These are phyloP conservation scores for Macrostomum lignano DNA, from an alignment of 1,140 invertebrate species.

Conservation along the genomic window DNA sequence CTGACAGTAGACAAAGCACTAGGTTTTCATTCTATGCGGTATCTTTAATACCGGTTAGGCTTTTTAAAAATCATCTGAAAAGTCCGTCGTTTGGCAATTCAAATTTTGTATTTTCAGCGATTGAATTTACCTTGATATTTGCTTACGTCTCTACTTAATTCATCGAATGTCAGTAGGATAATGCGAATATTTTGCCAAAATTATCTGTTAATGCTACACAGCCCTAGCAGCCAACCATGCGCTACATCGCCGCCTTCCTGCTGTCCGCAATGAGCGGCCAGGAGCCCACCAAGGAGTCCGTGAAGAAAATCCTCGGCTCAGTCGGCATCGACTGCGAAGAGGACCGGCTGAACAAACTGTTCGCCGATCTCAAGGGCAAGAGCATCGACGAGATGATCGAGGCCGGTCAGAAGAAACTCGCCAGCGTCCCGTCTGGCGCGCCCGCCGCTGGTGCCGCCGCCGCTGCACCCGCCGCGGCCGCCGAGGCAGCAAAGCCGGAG, in stretches of 20 bases:
- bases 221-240: too few relatives aligned
- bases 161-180: too few relatives aligned
- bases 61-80: too few relatives aligned
- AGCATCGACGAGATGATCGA: constrained; percentile 55
- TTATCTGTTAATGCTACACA: too few relatives aligned
- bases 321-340: constrained; percentile 70
- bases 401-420: constrained; percentile 32
- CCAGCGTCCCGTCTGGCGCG: constrained; percentile 11
- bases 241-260: constrained; percentile 95
- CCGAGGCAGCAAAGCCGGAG: constrained; percentile 20
- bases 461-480: constrained; percentile 8
- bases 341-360: constrained; percentile 54
- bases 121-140: too few relatives aligned
- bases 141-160: too few relatives aligned
- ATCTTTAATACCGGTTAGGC: too few relatives aligned
- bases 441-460: constrained; percentile 8
- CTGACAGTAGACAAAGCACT: too few relatives aligned
- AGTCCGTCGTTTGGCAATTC: too few relatives aligned
- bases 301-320: constrained; percentile 73
- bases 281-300: constrained; percentile 44
- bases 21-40: too few relatives aligned
- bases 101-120: too few relatives aligned
- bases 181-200: too few relatives aligned
- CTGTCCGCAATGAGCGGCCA: constrained; percentile 67
- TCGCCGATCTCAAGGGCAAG: constrained; percentile 58